These are phyloP conservation scores for Leucophenga varia DNA, from an alignment of 1,140 invertebrate species.

Conservation along the genomic window DNA sequence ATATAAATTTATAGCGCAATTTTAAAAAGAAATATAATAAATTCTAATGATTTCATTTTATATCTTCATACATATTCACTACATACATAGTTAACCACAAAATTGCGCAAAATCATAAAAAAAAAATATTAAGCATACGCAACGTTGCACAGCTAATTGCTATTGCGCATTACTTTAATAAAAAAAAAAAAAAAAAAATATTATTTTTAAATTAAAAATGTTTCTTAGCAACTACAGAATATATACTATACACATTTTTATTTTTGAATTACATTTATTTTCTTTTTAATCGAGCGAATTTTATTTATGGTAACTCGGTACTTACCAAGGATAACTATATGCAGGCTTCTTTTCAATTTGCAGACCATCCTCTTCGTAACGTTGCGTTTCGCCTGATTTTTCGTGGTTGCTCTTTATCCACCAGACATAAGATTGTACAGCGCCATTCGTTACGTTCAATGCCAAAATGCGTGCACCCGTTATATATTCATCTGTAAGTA, in stretches of 20 bases:
- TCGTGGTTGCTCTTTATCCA: conserved; percentile 57
- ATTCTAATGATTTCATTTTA: no score
- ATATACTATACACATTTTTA: no score
- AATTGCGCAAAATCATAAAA: background rate
- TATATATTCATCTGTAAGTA: conserved; percentile 62
- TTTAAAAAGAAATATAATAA: no score
- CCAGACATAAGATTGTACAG: conserved; percentile 61
- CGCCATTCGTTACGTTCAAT: conserved; percentile 64
- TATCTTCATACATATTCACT: background rate
- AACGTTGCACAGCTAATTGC: conserved; percentile 1
- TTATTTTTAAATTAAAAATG: no score
- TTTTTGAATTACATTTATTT: background rate
- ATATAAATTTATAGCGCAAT: no score
- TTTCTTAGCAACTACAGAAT: no score
- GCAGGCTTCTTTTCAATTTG: conserved; percentile 60
- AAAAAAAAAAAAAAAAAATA: no score
- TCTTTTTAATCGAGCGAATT: background rate
- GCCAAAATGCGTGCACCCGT: conserved; percentile 63
- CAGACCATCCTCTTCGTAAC: conserved; percentile 57
- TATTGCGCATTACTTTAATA: background rate
- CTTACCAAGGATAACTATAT: conserved; percentile 62
- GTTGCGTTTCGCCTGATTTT: conserved; percentile 57
- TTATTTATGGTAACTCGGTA: background rate
- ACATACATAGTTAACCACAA: background rate
- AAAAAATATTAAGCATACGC: no score